phyloP scores from a whole-genome alignment of 2,888 invertebrate species.

The Amblyjoppa fuscipennis region DNA sequence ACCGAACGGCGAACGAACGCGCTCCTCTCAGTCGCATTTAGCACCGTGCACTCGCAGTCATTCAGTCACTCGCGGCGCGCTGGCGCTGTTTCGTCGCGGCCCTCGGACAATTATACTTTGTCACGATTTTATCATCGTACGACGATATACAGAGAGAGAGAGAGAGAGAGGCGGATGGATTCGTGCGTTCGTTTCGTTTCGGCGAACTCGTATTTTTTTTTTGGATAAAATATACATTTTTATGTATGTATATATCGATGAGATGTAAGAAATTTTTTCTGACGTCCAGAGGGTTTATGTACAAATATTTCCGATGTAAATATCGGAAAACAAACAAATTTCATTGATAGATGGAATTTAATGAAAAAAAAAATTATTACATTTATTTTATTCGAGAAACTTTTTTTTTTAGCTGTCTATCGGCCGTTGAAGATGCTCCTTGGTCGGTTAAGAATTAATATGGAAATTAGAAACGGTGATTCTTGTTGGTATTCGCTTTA shows the following conservation, averaged over 20 bases:
- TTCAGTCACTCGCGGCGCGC: slow-evolving; percentile 71
- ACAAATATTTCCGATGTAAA: too few species aligned
- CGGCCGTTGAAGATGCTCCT: background rate
- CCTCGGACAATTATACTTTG: slow-evolving; percentile 13
- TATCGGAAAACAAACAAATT: background rate
- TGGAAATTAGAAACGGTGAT: background rate
- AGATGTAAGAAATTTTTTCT: background rate
- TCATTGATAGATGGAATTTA: background rate
- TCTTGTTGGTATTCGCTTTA: background rate
- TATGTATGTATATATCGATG: background rate
- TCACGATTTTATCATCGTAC: slow-evolving; percentile 23
- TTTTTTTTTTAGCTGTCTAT: background rate
- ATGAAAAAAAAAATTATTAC: too few species aligned
- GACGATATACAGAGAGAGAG: background rate
- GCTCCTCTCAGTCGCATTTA: slow-evolving; percentile 76
- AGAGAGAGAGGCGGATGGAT: background rate
- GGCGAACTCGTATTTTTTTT: background rate
- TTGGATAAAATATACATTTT: background rate
- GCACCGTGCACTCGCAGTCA: slow-evolving; percentile 76
- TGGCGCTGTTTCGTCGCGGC: slow-evolving; percentile 64
- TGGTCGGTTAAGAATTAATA: background rate
- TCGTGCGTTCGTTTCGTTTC: background rate
- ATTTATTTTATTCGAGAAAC: too few species aligned
- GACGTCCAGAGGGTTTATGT: background rate
- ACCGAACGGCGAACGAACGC: slow-evolving; percentile 69